Evolutionary conservation across 1,140 invertebrate species (phyloP), one percentile per base, ranked within the genome.

Genomic region (Eumaeus atala): DNA sequence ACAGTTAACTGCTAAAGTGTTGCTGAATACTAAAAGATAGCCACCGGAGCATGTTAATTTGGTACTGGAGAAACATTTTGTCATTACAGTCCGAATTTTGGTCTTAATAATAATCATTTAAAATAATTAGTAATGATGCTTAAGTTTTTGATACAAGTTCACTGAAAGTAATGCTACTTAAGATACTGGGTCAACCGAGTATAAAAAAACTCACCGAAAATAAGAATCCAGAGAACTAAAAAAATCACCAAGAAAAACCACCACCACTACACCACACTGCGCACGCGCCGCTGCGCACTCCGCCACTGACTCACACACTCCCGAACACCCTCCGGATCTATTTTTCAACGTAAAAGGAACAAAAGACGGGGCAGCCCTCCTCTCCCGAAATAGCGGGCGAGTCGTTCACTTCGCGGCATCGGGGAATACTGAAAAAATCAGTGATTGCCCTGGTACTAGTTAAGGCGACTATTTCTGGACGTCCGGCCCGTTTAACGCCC

Each of bases 261-360:
- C 2, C 21, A 2, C 47, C 36, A 57, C 52, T 61, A 56, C 55
- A 64, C 36, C 52, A 57, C 58, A 62, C 67, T 66, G 71, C 78
- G 76, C 76, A 73, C 77, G 74, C 74, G 78, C 72, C 72, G 3
- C 14, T 14, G 40, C 12, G 66, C 71, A 70, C 66, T 65, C 61
- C 62, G 65, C 57, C 68, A 83, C 82, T 85, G 82, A 83, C 75
- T 85, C 82, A 84, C 52, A 64, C 73, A 60, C 73, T 72, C 74
- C 72, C 72, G 71, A 73, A 76, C 76, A 76, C 77, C 77, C 74
- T 79, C 70, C 72, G 56, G 58, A 61, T 85, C 82, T 85, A 85
- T 85, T 85, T 85, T 81, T 77, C 72, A 75, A 74, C 69, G 70
- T 72, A 85, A 86, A 74, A 82, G 72, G 77, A 86, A 86, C 82